Evolutionary conservation across 2,113 vertebrate genomes (phyloP).

Genomic region (Acrocephalus arundinaceus): DNA sequence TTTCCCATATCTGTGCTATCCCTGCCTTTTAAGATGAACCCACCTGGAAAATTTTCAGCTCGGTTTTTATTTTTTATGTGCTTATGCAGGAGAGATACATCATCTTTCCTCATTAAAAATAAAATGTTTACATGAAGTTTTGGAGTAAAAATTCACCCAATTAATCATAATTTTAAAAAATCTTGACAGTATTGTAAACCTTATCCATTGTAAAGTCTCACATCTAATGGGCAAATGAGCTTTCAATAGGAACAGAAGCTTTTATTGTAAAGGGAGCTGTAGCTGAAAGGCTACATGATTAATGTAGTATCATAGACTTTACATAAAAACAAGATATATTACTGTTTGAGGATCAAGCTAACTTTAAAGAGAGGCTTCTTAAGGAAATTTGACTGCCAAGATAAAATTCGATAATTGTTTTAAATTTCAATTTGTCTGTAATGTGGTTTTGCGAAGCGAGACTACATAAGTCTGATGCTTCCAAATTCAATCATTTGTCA

Average conservation of each 20-base stretch:
- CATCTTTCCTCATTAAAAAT: conserved; percentile 35
- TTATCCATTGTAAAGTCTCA: not conserved
- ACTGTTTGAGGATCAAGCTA: conserved; percentile 1
- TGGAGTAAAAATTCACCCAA: not conserved
- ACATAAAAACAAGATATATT: not conserved
- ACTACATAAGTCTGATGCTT: conserved; percentile 10
- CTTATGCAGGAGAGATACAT: not conserved
- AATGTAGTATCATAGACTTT: not conserved
- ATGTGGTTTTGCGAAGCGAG: not conserved
- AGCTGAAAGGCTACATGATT: not conserved
- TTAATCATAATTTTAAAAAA: conserved; percentile 14
- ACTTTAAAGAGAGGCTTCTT: conserved; percentile 39
- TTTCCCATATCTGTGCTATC: not conserved
- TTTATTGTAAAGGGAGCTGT: not conserved
- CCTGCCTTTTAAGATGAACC: not conserved
- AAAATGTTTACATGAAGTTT: not conserved
- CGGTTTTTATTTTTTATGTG: not conserved
- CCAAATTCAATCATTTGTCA: conserved; percentile 22
- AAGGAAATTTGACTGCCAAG: conserved; percentile 7
- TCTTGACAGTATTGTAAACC: not conserved
- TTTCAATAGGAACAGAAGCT: not conserved
- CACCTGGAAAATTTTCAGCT: not conserved
- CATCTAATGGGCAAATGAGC: not conserved
- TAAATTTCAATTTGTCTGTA: conserved; percentile 6
- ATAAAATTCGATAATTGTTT: not conserved